A percentile compares a stretch with the other conserved stretches of the same genome.
These are phyloP conservation scores for Atherinomorus stipes DNA, from an alignment of 2,113 vertebrate species.

Conservation along the genomic window DNA sequence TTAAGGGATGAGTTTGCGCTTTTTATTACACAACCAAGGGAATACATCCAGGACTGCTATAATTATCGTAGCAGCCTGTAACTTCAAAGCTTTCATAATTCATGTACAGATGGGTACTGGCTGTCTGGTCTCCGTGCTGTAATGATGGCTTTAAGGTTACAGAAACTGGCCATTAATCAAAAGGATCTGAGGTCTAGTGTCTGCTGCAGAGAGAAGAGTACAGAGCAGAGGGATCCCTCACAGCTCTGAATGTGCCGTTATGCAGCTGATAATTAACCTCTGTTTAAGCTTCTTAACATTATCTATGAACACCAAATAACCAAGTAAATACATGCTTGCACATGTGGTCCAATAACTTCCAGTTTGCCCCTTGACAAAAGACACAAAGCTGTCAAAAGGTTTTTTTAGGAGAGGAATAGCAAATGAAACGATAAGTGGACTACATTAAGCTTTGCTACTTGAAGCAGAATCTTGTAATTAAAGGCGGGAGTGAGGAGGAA, in stretches of 20 bases:
- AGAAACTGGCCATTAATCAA: constrained; percentile 10
- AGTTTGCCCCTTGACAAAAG: not conserved
- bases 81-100: not conserved
- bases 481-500: constrained; percentile 2
- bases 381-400: not conserved
- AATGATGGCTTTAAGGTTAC: constrained; percentile 15
- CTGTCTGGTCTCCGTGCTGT: constrained; percentile 14
- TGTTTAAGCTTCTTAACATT: not conserved
- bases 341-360: constrained; percentile 2
- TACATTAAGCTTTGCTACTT: constrained; percentile 15
- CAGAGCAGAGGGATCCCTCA: not conserved
- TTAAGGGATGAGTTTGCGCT: not conserved
- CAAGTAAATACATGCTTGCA: not conserved
- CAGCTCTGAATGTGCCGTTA: not conserved
- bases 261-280: not conserved
- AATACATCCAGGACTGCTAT: not conserved
- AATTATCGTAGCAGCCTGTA: not conserved
- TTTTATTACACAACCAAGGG: not conserved
- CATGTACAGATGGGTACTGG: constrained; percentile 1
- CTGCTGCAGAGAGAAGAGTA: not conserved
- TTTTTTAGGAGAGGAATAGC: not conserved
- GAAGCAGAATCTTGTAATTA: constrained; percentile 18
- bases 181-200: constrained; percentile 14
- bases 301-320: not conserved
- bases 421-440: constrained; percentile 13